Base-by-base conservation (phyloP, 2,113 vertebrate genomes). In the Typhlomys cinereus region DNA sequence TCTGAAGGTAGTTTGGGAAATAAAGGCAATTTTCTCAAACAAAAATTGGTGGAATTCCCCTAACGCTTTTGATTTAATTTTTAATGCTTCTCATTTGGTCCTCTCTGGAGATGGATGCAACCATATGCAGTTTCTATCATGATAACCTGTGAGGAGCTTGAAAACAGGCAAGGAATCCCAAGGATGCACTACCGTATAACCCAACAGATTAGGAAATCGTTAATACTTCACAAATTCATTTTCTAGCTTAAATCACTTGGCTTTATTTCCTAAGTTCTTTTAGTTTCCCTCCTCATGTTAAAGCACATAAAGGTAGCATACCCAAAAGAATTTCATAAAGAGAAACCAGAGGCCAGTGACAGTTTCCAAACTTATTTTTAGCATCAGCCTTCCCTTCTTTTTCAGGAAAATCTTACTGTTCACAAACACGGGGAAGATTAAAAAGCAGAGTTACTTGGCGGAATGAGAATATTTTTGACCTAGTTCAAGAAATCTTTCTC, bases 221-320 rank as follows among this genome's bases (percentile, higher is more conserved):
- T 78, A 92, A 73, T 48, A 93, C 54, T 50, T 93, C 59, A 70
- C 12, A 92, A 93, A 64, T 31, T 82, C 31, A 88, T 64, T 88
- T 94, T 82, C 82, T 23, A 88, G 12, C 50, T 82, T 62, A 90
- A 85, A 83, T 91, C 4, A 46, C 9, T 88, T 76, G 67, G 76
- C 48, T 96, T 86, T 92, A 92, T 93, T 85, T 85, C 52, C 85
- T 73, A 92, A 93, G 39, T 92, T 93, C 71, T 61, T 87, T 27
- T 81, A 71, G 59, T 85, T 93, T 82, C 69, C 62, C 50, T 67
- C 25, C 85, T 89, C 29, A n/a, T 61, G 70, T 76, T 84, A 92
- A 80, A 88, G 85, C 48, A 84, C 46, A 86, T 5, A 92, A 66
- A 91, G 15, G 13, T 89, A 54, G 67, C 66, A 73, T 52, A 13